phyloP scores from a whole-genome alignment of 2,888 invertebrate species.

The Andricus curvator region DNA sequence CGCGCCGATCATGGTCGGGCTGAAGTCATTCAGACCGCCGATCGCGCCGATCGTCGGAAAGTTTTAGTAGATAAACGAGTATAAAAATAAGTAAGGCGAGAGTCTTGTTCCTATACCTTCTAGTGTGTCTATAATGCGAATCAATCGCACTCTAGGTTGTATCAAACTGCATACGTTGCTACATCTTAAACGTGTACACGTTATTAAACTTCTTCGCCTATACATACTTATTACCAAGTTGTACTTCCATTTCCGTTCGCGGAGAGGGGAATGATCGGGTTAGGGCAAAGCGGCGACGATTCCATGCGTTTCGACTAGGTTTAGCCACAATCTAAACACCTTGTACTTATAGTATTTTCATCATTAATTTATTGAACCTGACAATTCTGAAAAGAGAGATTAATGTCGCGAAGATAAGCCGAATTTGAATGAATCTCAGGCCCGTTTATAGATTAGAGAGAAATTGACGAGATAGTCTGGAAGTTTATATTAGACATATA shows the following conservation, averaged over 20 bases:
- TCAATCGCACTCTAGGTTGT: conserved; percentile 29
- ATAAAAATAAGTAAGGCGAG: conserved; percentile 46
- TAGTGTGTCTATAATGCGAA: conserved; percentile 57
- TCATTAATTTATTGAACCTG: conserved; percentile 75
- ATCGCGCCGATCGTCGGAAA: not conserved
- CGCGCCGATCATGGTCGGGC: no score
- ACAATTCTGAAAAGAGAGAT: conserved; percentile 56
- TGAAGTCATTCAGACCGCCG: not conserved
- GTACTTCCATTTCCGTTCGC: not conserved
- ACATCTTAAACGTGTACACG: conserved; percentile 49
- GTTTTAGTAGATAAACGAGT: conserved; percentile 31
- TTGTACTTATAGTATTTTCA: conserved; percentile 76
- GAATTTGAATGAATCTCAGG: conserved; percentile 27
- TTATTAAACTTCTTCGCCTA: conserved; percentile 46
- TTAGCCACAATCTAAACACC: conserved; percentile 55
- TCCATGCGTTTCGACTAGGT: conserved; percentile 46
- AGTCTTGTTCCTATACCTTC: conserved; percentile 75
- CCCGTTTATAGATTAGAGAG: conserved; percentile 27
- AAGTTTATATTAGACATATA: not conserved
- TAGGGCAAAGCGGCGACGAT: conserved; percentile 46
- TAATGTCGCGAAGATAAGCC: conserved; percentile 43
- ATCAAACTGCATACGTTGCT: conserved; percentile 45
- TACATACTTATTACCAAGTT: conserved; percentile 39
- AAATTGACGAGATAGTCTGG: conserved; percentile 41
- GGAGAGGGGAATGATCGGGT: conserved; percentile 25